phyloP scores from a whole-genome alignment of 2,113 vertebrate genomes.

The Blennius ocellaris region DNA sequence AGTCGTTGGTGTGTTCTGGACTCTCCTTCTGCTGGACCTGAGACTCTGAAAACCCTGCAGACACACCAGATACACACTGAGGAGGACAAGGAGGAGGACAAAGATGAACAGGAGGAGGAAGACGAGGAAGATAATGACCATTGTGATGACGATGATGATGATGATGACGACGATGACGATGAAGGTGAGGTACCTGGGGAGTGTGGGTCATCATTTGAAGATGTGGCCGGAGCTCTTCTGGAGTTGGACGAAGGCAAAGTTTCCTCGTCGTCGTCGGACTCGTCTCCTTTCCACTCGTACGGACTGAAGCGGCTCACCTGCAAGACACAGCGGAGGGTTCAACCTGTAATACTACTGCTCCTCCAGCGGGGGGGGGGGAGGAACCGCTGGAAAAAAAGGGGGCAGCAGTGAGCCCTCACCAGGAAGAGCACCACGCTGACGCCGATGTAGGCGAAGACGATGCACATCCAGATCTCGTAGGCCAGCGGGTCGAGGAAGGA shows the following conservation, averaged over 20 bases:
- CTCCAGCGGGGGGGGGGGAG: too few species aligned
- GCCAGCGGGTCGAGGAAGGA: conserved; percentile 99
- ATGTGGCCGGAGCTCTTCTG: conserved; percentile 67
- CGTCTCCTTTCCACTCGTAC: conserved; percentile 94
- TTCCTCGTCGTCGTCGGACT: conserved; percentile 89
- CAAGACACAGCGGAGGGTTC: neutral
- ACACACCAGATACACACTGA: too few species aligned
- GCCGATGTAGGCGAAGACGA: conserved; percentile 99
- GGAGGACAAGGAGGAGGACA: neutral
- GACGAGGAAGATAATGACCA: neutral
- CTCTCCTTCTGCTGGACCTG: conserved; percentile 85
- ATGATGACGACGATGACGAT: neutral
- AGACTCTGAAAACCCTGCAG: conserved; percentile 69
- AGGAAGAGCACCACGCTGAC: conserved; percentile 98
- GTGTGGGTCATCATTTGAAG: conserved; percentile 32
- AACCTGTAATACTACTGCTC: too few species aligned
- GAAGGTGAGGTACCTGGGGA: conserved; percentile 47
- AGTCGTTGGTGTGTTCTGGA: conserved; percentile 90
- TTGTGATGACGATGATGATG: neutral
- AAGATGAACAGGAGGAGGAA: neutral
- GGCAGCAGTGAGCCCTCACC: conserved; percentile 75
- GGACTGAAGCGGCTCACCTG: conserved; percentile 94
- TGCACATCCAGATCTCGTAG: conserved; percentile 99
- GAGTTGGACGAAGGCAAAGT: conserved; percentile 40
- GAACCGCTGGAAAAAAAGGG: too few species aligned